Evolutionary conservation across 2,113 vertebrate genomes (phyloP).

Genomic region (Ochotona curzoniae): DNA sequence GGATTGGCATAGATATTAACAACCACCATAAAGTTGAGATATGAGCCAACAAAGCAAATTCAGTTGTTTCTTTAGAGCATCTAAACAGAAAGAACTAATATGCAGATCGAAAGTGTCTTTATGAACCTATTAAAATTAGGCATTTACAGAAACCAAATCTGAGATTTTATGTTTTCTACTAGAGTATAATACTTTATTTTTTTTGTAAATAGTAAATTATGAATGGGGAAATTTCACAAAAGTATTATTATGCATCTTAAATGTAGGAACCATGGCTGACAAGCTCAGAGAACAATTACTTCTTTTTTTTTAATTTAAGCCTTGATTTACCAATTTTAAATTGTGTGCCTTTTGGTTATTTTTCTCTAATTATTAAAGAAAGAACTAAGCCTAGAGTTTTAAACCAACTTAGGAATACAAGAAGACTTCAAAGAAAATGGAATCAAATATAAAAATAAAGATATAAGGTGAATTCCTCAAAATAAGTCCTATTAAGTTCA

Average conservation of each 20-base stretch:
- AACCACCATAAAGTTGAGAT: background rate
- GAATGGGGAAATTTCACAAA: background rate
- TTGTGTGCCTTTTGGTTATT: background rate
- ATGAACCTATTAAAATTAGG: background rate
- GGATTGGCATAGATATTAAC: background rate
- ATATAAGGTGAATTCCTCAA: too few relatives aligned
- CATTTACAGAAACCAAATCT: slow-evolving; percentile 22
- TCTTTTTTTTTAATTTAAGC: slow-evolving; percentile 39
- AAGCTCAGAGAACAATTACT: background rate
- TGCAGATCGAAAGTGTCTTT: background rate
- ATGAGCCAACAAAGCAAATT: background rate
- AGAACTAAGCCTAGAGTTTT: slow-evolving; percentile 86
- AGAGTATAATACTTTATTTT: background rate
- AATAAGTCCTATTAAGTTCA: too few relatives aligned
- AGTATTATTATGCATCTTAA: background rate
- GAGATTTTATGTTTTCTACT: background rate
- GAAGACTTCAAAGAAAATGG: too few relatives aligned
- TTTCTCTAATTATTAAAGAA: slow-evolving; percentile 82
- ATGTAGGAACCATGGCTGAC: background rate
- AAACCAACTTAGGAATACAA: slow-evolving; percentile 79
- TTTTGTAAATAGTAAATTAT: slow-evolving; percentile 24
- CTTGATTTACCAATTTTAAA: background rate
- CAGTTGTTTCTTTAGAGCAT: background rate
- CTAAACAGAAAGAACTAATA: background rate
- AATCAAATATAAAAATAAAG: too few relatives aligned